Percentiles rank a stretch among this genome's conserved stretches.
phyloP scores from a whole-genome alignment of 2,888 invertebrate genomes.

The Macrophya alboannulata region DNA sequence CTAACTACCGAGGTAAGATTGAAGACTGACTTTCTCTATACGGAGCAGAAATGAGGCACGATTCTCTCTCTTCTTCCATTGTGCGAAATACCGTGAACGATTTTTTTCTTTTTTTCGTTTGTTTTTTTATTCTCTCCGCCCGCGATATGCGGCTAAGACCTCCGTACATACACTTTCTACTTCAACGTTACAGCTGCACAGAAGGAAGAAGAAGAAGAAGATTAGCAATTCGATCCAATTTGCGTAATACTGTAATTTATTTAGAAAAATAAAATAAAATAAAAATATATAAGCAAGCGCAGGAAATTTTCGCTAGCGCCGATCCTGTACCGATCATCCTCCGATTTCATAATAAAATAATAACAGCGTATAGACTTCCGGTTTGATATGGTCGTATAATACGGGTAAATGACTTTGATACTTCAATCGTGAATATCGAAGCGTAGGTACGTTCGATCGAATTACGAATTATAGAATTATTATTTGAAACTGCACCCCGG shows the following conservation, averaged over 20 bases:
- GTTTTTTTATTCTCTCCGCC: neutral
- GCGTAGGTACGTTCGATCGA: slow-evolving; percentile 13
- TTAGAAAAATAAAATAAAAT: neutral
- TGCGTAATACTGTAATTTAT: neutral
- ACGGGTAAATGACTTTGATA: slow-evolving; percentile 26
- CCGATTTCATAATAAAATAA: neutral
- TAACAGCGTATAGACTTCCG: neutral
- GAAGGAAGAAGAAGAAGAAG: neutral
- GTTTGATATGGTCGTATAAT: neutral
- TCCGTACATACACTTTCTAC: neutral
- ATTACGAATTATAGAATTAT: slow-evolving; percentile 34
- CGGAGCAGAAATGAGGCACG: slow-evolving; percentile 12
- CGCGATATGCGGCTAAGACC: neutral
- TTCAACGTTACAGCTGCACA: neutral
- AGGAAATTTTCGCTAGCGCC: too few relatives aligned
- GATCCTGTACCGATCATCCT: too few relatives aligned
- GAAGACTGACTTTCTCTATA: slow-evolving; percentile 50
- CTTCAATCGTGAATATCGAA: neutral
- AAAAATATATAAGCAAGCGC: too few relatives aligned
- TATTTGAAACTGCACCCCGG: neutral
- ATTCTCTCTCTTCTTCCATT: slow-evolving; percentile 33
- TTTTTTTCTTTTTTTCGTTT: neutral
- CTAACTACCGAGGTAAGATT: slow-evolving; percentile 27
- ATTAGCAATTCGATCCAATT: neutral
- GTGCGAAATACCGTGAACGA: slow-evolving; percentile 46